Conservation (phyloP, 2,113 vertebrate genomes). For the Neodontobutis hainanensis region DNA sequence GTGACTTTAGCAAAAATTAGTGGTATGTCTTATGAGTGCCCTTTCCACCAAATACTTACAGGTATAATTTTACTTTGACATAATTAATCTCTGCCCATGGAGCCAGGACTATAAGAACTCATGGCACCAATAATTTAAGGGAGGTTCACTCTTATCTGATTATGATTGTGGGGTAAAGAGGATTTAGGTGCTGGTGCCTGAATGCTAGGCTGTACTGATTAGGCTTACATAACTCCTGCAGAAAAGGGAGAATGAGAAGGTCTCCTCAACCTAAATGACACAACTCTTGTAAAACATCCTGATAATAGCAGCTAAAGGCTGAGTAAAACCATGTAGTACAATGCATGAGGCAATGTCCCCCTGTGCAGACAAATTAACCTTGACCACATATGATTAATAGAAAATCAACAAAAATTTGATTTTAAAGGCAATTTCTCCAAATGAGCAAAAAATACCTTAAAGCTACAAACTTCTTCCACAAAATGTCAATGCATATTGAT, state of each 20-base stretch:
- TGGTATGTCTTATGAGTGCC: neutral
- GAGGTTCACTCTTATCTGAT: conserved; percentile 76
- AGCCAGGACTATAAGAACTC: conserved; percentile 43
- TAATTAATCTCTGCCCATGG: conserved; percentile 20
- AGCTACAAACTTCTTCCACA: conserved; percentile 40
- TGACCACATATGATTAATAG: neutral
- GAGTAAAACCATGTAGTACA: conserved; percentile 22
- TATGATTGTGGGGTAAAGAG: conserved; percentile 77
- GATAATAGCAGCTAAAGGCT: conserved; percentile 27
- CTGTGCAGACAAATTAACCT: conserved; percentile 2
- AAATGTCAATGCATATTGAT: conserved; percentile 54
- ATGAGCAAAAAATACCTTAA: conserved; percentile 33
- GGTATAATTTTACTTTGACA: neutral
- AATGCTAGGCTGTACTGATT: conserved; percentile 74
- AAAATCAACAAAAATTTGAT: conserved; percentile 11
- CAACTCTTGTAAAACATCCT: conserved; percentile 16
- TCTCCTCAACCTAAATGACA: conserved; percentile 47
- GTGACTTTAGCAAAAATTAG: neutral
- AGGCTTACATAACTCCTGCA: conserved; percentile 70
- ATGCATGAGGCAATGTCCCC: neutral
- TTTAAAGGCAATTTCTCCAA: conserved; percentile 23
- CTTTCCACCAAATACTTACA: neutral
- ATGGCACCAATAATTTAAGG: conserved; percentile 68
- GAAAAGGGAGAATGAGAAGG: conserved; percentile 39
- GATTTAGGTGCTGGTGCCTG: conserved; percentile 75